Base-by-base conservation (phyloP, 2,113 vertebrate genomes). In the Oryzias woworae region DNA sequence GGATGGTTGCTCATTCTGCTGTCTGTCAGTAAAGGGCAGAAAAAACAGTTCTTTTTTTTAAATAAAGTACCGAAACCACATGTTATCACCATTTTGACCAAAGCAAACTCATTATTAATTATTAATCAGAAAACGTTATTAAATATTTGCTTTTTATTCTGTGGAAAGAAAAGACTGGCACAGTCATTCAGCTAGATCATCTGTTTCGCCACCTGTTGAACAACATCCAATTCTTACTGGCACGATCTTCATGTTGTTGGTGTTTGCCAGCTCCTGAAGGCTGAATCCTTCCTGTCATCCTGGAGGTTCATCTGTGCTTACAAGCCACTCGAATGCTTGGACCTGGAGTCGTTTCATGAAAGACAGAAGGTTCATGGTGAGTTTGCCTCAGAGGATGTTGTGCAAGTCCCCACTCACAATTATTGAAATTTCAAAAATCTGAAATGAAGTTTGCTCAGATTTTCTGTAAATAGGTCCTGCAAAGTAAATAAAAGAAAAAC, bases 241-340 rank as follows among this genome's bases (percentile, higher is more conserved):
- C 60, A 2, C 73, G 50, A 54, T 17, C 43, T 41, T 46, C n/a
- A n/a, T 20, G 7, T 22, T 58, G 5, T 18, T 63, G 57, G 14
- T 5, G 14, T 63, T 58, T 12, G 78, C 81, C 81, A 80, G 58
- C 68, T 79, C 55, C 63, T 58, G 71, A 78, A 65, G 44, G 82
- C 82, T 82, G 82, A 69, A 70, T 77, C 62, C 50, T 44, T 65
- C 66, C 63, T 48, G 63, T 77, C 81, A 49, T 59, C 52, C 71
- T 65, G 66, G 66, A 75, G 67, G 62, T 72, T 74, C 48, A 15
- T 43, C 45, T 72, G 75, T 75, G 73, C 55, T 77, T 75, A 82
- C 17, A 59, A 84, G 70, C 65, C 76, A 73, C 80, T 85, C 64
- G 56, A 72, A 61, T 63, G 66, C 61, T 65, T 76, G 82, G 82